These are phyloP conservation scores for Dendrolimus houi DNA, from an alignment of 2,888 invertebrate species.

Conservation along the genomic window DNA sequence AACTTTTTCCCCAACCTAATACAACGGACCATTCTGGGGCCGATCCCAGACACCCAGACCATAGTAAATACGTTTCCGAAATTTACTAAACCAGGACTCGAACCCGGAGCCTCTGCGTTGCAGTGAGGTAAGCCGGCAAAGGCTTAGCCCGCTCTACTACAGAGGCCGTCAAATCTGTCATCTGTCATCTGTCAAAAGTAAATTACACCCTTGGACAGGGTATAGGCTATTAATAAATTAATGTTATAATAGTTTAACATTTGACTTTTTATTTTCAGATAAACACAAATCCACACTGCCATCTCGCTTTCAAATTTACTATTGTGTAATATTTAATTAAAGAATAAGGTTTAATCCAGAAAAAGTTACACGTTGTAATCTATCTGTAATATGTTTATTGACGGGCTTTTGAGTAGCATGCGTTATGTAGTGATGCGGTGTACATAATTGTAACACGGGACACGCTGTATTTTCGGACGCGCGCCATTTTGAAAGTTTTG, in stretches of 20 bases:
- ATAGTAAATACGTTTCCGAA: too few relatives aligned
- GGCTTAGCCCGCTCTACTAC: too few relatives aligned
- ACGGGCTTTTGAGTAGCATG: conserved; percentile 1
- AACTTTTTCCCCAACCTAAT: too few relatives aligned
- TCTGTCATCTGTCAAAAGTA: background rate
- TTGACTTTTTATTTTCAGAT: conserved; percentile 48
- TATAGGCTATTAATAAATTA: too few relatives aligned
- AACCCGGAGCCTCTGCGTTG: too few relatives aligned
- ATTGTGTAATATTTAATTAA: conserved; percentile 23
- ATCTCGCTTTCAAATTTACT: conserved; percentile 66
- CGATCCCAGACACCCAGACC: too few relatives aligned
- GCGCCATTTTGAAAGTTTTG: conserved; percentile 9
- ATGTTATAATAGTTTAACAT: too few relatives aligned
- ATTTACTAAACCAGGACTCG: too few relatives aligned
- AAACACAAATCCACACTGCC: conserved; percentile 62
- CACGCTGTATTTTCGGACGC: conserved; percentile 12
- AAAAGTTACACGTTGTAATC: conserved; percentile 13
- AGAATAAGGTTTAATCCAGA: conserved; percentile 7
- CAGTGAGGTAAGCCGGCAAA: too few relatives aligned
- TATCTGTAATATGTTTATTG: conserved; percentile 1
- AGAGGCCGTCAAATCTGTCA: too few relatives aligned
- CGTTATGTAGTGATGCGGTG: conserved; percentile 23
- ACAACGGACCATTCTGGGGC: too few relatives aligned
- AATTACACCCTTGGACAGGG: conserved; percentile 2
- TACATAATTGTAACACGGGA: conserved; percentile 27